Conservation (phyloP, 1,140 invertebrate genomes). For the Chelonus insularis region DNA sequence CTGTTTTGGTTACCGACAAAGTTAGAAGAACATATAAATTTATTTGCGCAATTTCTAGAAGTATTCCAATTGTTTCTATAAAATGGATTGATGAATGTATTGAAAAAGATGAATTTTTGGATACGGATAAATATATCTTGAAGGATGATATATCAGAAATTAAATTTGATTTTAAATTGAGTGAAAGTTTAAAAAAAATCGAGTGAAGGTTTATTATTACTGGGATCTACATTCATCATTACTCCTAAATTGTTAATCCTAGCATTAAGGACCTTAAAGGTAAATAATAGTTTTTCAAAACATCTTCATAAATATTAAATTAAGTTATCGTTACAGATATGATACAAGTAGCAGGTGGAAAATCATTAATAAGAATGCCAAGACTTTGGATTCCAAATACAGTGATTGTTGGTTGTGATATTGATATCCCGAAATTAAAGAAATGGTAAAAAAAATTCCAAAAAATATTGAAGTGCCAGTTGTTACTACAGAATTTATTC, state of each 20-base stretch:
- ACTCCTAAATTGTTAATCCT: constrained; percentile 53
- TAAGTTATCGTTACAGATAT: constrained; percentile 56
- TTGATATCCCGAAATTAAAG: constrained; percentile 49
- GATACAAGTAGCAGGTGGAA: constrained; percentile 50
- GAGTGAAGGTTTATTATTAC: constrained; percentile 43
- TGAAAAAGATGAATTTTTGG: constrained; percentile 40
- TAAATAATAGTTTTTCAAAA: constrained; percentile 36
- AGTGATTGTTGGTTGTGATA: constrained; percentile 48
- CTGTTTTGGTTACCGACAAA: constrained; percentile 60
- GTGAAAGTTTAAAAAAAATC: constrained; percentile 50
- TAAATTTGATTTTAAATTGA: constrained; percentile 53
- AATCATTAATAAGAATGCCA: constrained; percentile 41
- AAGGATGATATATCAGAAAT: constrained; percentile 52
- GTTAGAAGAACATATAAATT: constrained; percentile 61
- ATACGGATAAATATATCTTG: constrained; percentile 53
- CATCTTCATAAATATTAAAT: no score
- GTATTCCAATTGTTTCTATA: constrained; percentile 55
- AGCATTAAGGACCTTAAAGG: constrained; percentile 59
- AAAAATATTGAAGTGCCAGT: constrained; percentile 40
- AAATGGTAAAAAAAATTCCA: constrained; percentile 45
- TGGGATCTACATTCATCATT: constrained; percentile 49
- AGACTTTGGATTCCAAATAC: constrained; percentile 46
- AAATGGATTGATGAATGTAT: constrained; percentile 54
- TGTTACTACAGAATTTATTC: constrained; percentile 55
- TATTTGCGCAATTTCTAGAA: constrained; percentile 53